Base-by-base conservation (phyloP, 2,797 vertebrate species). In the Nasua narica region DNA sequence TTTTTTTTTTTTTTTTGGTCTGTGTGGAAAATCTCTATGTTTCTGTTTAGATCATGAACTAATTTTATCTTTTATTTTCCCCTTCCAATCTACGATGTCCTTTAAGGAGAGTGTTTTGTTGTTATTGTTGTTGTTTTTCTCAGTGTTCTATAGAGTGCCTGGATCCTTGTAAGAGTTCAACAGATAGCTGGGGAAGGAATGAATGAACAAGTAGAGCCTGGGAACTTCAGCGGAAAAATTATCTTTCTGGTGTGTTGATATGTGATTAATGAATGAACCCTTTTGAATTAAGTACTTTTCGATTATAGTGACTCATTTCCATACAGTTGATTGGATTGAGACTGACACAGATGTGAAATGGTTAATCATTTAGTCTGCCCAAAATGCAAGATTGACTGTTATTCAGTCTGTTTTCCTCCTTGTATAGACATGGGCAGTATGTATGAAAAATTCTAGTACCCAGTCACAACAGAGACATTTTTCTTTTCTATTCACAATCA, bases 221-320 rank as follows among this genome's bases (percentile, higher is more conserved):
- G 87, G 83, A 89, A 91, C 78, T 95, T 87, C 67, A 83, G 90
- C 82, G 92, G 95, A 91, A 95, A 97, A 92, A 83, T 96, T 92
- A 94, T 95, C 92, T 97, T 91, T 95, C 92, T 92, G 76, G 62
- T 79, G 23, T 97, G 65, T 91, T 97, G 88, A 84, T 96, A 65
- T 72, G 79, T 94, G 94, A 97, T 94, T 91, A 96, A 96, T 96
- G 94, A 96, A 77, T 83, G 90, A 96, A 92, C 43, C 27, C 78
- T 91, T 97, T 93, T 90, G 95, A 95, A 94, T 96, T 96, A 97
- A 95, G 94, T 67, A 72, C 86, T 91, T 97, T 93, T 67, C 94
- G 52, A 87, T 96, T 90, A 95, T 43, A 97, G 83, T 89, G 89
- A 97, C 91, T 93, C 91, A 96, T 97, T 97, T 94, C 93, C 91